Evolutionary conservation across 2,888 invertebrate species (phyloP), one percentile per base, ranked within the genome.

Genomic region (Dione vanillae): DNA sequence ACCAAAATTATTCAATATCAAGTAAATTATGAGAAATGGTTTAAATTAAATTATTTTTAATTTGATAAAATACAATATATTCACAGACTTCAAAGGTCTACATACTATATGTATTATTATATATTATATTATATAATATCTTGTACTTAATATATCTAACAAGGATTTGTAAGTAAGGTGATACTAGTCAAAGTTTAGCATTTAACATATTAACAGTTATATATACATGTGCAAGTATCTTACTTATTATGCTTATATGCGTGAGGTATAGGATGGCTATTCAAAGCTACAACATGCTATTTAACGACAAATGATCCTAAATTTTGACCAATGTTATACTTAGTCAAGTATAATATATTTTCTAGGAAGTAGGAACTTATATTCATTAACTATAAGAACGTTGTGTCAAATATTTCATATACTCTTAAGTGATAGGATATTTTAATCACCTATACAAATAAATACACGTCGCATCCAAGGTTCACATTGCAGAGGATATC

Each of bases 141-240:
- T 61, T 61, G 61, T 61, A 61, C 59, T 27, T 35, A 35, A 45
- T 52, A 56, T 58, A 65, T 14, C 19, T 41, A 20, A 45, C 67
- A 74, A 70, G 65, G 52, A 67, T 71, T 65, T 78, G 75, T 81
- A 82, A 76, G 80, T 80, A 79, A 80, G 78, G 81, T 82, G 82
- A 82, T 82, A 83, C 84, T 85, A 82, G 82, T 82, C 82, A 81
- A 73, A 72, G 67, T 74, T 70, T 74, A 76, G 69, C 9, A 67
- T 70, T 65, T 70, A 75, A 54, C 59, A 37, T 40, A 41, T 49
- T 67, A 72, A 41, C 66, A 52, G 54, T 59, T 61, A 70, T 65
- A 69, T 65, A 64, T 35, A 51, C 35, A 14, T 59, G 14, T 43
- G 16, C 41, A 64, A 37, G 8, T 35, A 49, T 37, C 14, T 61